phyloP scores from a whole-genome alignment of 2,113 vertebrate species.

The Fulmarus glacialis region DNA sequence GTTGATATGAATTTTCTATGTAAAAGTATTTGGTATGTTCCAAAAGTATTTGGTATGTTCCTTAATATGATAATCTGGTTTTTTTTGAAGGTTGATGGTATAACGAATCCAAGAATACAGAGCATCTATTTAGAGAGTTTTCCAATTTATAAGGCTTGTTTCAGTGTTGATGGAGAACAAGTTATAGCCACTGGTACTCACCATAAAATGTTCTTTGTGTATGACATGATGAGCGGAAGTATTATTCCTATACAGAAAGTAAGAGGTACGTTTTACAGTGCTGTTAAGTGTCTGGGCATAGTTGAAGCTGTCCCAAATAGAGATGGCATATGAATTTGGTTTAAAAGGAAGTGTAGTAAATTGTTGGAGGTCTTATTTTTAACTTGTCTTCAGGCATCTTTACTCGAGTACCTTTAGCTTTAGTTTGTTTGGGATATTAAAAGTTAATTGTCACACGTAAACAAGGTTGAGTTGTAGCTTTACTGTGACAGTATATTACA shows the following conservation, averaged over 20 bases:
- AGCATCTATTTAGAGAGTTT: conserved; percentile 91
- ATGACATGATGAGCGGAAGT: conserved; percentile 93
- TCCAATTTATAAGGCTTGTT: conserved; percentile 86
- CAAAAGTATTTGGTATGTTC: not conserved
- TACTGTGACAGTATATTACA: not conserved
- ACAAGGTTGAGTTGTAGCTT: not conserved
- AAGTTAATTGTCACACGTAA: not conserved
- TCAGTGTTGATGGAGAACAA: conserved; percentile 85
- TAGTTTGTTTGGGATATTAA: not conserved
- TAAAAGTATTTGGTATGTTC: not conserved
- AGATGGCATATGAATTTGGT: not conserved
- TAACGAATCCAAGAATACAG: conserved; percentile 93
- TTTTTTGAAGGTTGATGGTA: conserved; percentile 87
- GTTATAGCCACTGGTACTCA: conserved; percentile 88
- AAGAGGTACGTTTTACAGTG: conserved; percentile 78
- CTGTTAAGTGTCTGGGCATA: not conserved
- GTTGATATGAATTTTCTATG: not conserved
- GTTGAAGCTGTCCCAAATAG: not conserved
- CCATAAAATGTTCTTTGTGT: conserved; percentile 92
- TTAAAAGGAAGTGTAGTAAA: not conserved
- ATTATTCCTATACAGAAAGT: conserved; percentile 83
- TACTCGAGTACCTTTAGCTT: not conserved
- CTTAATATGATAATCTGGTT: not conserved
- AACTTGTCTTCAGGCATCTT: not conserved
- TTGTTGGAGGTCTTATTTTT: not conserved